Conservation (phyloP, 1,140 invertebrate genomes). For the Papilio helenus region DNA sequence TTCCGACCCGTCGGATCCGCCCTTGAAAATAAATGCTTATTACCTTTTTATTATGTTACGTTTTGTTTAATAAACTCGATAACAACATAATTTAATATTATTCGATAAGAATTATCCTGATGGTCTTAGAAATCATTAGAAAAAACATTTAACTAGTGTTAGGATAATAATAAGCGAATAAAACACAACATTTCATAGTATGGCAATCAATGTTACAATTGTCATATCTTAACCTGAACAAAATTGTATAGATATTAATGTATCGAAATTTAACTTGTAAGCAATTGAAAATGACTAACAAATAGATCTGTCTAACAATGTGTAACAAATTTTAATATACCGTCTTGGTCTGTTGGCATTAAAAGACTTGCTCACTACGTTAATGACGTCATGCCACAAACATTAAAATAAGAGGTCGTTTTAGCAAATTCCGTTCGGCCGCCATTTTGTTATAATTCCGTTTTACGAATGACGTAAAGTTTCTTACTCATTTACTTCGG, state of each 20-base stretch:
- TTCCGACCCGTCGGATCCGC: slow-evolving; percentile 31
- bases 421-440: neutral
- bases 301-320: neutral
- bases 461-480: neutral
- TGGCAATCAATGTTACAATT: neutral
- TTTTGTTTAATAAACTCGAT: neutral
- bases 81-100: neutral
- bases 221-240: neutral
- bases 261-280: neutral
- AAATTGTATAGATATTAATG: neutral
- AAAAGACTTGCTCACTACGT: neutral
- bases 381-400: neutral
- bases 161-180: no score
- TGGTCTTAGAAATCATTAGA: neutral
- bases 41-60: neutral
- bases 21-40: slow-evolving; percentile 4
- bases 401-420: neutral
- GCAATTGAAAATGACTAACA: neutral
- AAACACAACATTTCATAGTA: no score
- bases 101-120: no score
- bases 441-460: neutral
- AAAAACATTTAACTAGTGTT: neutral
- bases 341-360: neutral
- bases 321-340: neutral
- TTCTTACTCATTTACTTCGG: neutral